Evolutionary conservation across 1,140 invertebrate genomes (phyloP).

Genomic region (Meteorus sp.): DNA sequence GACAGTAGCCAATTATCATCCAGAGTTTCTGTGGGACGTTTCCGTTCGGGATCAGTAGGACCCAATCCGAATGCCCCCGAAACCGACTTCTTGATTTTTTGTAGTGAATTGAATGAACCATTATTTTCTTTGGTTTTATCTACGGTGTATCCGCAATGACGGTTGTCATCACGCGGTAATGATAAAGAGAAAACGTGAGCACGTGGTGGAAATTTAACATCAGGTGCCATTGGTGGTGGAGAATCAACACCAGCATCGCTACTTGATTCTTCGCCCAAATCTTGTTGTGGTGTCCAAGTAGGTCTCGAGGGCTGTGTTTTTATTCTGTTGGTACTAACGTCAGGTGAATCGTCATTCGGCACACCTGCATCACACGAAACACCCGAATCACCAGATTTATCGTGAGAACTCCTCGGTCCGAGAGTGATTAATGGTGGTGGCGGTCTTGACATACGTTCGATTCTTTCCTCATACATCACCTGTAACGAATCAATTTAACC

Average conservation of each 20-base stretch:
- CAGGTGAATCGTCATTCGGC: slow-evolving; percentile 46
- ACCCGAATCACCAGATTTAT: slow-evolving; percentile 78
- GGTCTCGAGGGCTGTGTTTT: slow-evolving; percentile 38
- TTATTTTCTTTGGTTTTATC: slow-evolving; percentile 58
- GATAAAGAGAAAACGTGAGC: slow-evolving; percentile 74
- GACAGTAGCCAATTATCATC: slow-evolving; percentile 78
- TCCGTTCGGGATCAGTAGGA: slow-evolving; percentile 35
- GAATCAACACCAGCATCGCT: slow-evolving; percentile 66
- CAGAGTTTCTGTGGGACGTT: slow-evolving; percentile 33
- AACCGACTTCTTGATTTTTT: slow-evolving; percentile 70
- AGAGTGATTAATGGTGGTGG: slow-evolving; percentile 56
- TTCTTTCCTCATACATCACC: slow-evolving; percentile 60
- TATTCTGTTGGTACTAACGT: slow-evolving; percentile 38
- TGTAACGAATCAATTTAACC: slow-evolving; percentile 23
- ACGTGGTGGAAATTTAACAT: slow-evolving; percentile 65
- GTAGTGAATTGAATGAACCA: slow-evolving; percentile 66
- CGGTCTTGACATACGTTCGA: slow-evolving; percentile 59
- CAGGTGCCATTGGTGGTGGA: slow-evolving; percentile 39
- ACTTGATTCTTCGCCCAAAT: slow-evolving; percentile 69
- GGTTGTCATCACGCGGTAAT: slow-evolving; percentile 67
- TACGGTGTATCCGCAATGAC: slow-evolving; percentile 58
- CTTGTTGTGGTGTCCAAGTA: slow-evolving; percentile 81
- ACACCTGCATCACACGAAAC: slow-evolving; percentile 75
- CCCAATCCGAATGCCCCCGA: slow-evolving; percentile 65
- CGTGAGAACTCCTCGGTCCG: slow-evolving; percentile 55